A percentile compares a stretch with the other conserved stretches of the same genome.
These are phyloP conservation scores for Apotomis turbidana DNA, from an alignment of 2,888 invertebrate species.

Conservation along the genomic window DNA sequence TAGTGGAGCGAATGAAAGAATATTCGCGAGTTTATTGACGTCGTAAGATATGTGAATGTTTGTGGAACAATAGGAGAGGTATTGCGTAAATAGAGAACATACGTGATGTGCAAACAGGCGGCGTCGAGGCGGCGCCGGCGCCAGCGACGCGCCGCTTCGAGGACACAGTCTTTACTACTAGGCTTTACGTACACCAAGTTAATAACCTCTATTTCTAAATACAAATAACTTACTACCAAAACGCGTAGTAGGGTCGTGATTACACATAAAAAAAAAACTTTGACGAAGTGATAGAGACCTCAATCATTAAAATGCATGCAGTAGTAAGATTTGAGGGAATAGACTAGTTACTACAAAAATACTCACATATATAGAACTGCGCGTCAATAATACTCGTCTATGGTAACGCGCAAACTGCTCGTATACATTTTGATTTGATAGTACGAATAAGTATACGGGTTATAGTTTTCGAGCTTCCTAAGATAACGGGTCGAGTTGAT, in stretches of 20 bases:
- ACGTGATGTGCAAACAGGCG: constrained; percentile 72
- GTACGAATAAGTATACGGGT: not conserved
- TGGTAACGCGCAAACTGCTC: not conserved
- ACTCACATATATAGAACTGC: too few relatives aligned
- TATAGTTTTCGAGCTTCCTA: too few relatives aligned
- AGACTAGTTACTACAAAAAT: too few relatives aligned
- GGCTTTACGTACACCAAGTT: not conserved
- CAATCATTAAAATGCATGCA: too few relatives aligned
- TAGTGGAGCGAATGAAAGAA: constrained; percentile 16
- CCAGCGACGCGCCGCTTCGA: constrained; percentile 51
- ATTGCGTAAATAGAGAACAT: constrained; percentile 76
- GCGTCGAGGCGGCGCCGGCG: constrained; percentile 62
- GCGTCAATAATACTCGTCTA: too few relatives aligned
- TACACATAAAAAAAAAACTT: too few relatives aligned
- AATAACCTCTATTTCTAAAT: too few relatives aligned
- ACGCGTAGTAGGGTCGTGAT: too few relatives aligned
- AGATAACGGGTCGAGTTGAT: too few relatives aligned
- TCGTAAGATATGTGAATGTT: constrained; percentile 60
- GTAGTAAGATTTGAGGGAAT: too few relatives aligned
- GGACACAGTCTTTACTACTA: constrained; percentile 52
- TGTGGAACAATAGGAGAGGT: constrained; percentile 69
- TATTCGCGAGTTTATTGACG: constrained; percentile 50
- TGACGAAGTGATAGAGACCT: too few relatives aligned
- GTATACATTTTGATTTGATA: not conserved
- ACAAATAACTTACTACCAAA: too few relatives aligned